A percentile compares a stretch with the other conserved stretches of the same genome.
phyloP scores from a whole-genome alignment of 1,140 invertebrate species.

The Zaprionus lachaisei region DNA sequence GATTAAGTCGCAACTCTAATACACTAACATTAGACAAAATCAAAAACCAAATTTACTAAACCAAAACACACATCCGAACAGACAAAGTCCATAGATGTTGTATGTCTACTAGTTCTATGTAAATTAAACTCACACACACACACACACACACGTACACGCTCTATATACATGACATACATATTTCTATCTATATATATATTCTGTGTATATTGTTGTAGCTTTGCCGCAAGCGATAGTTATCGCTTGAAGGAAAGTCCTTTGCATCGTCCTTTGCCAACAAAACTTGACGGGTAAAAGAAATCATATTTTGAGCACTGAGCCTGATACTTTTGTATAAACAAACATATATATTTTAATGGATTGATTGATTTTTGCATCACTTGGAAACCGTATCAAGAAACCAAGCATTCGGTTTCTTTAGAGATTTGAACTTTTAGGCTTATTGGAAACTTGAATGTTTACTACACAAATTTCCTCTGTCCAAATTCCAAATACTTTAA shows the following conservation, averaged over 20 bases:
- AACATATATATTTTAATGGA: slow-evolving; percentile 43
- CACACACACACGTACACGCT: slow-evolving; percentile 8
- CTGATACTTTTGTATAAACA: slow-evolving; percentile 49
- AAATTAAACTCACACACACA: slow-evolving; percentile 16
- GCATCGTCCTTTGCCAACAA: slow-evolving; percentile 84
- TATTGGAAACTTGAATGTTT: slow-evolving; percentile 45
- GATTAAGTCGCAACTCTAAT: slow-evolving; percentile 51
- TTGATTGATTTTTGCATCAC: slow-evolving; percentile 65
- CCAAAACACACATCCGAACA: slow-evolving; percentile 20
- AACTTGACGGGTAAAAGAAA: slow-evolving; percentile 84
- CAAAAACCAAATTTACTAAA: slow-evolving; percentile 67
- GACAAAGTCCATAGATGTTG: slow-evolving; percentile 65
- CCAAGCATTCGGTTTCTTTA: slow-evolving; percentile 49
- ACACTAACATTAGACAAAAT: slow-evolving; percentile 53
- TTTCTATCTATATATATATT: slow-evolving; percentile 64
- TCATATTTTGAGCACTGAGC: slow-evolving; percentile 75
- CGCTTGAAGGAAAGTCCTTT: slow-evolving; percentile 83
- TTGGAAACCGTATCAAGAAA: slow-evolving; percentile 46
- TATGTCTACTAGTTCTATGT: slow-evolving; percentile 60
- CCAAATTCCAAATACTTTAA: slow-evolving; percentile 15
- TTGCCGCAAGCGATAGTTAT: slow-evolving; percentile 80
- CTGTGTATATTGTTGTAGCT: slow-evolving; percentile 82
- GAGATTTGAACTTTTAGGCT: slow-evolving; percentile 58
- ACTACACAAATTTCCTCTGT: slow-evolving; percentile 24
- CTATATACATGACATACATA: slow-evolving; percentile 53